Evolutionary conservation across 2,113 vertebrate species (phyloP), one percentile per base, ranked within the genome.

Genomic region (Salvelinus fontinalis): DNA sequence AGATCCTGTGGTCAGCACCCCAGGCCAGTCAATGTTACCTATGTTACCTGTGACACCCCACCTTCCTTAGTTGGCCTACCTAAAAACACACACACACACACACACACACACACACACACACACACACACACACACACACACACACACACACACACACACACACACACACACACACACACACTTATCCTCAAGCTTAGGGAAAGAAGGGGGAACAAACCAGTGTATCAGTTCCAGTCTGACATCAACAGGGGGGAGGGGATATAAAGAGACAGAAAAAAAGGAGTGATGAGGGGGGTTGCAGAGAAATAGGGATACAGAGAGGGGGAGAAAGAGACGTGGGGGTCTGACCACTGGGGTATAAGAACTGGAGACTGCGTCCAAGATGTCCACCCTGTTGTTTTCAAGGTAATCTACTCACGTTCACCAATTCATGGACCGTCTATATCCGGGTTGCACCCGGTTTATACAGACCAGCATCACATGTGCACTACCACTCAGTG

Each of bases 271-370:
- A 54, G 16, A 14, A 54, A 18, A 13, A 13, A 57, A 2, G 16
- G 13, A 9, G 3, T 57, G 13, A 57, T 79, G 77, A 81, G 74
- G 59, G 73, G 89, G 39, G 81, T 14, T 51, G 13, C 49, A 83
- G 86, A 86, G 88, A 86, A 79, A 85, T 79, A 89, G 87, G 79
- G 84, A 89, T 83, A 87, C 84, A 84, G 85, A 90, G 83, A 83
- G 87, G 44, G 81, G 87, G 44, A 72, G 81, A 74, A 60, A 60
- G 7, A 7, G 3, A 22, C 16, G 7, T 20, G 8, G 20, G 18
- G 59, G 39, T 39, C 39, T 39, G 39, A 39, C 39, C 39, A 39
- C 39, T 39, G 39, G 8, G 39, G 2, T 16, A 57, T 57, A 57
- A 20, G 51, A 57, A 20, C 39, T 57, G 51, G 51, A 57, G 16